Evolutionary conservation across 2,888 invertebrate species (phyloP).

Genomic region (Agonum fuliginosum): DNA sequence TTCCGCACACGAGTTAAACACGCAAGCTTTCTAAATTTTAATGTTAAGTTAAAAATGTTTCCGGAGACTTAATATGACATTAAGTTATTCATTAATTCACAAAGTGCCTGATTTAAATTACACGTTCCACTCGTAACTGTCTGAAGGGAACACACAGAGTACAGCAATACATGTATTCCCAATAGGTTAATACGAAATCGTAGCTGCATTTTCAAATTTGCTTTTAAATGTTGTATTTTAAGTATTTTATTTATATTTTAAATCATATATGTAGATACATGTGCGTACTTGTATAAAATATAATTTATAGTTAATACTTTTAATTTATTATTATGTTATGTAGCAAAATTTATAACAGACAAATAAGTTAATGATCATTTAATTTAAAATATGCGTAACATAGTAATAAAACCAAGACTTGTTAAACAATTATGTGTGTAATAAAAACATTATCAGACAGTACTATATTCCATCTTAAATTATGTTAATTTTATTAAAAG

Average conservation of each 20-base stretch:
- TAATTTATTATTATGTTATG: background rate
- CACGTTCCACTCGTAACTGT: slow-evolving; percentile 41
- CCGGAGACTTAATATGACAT: slow-evolving; percentile 55
- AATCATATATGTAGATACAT: background rate
- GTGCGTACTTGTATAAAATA: background rate
- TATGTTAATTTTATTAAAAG: background rate
- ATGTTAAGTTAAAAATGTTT: slow-evolving; percentile 48
- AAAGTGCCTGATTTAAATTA: slow-evolving; percentile 64
- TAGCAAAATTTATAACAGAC: slow-evolving; percentile 11
- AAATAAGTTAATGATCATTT: background rate
- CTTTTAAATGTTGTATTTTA: background rate
- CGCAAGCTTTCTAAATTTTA: slow-evolving; percentile 57
- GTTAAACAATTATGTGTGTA: slow-evolving; percentile 14
- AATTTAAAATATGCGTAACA: slow-evolving; percentile 13
- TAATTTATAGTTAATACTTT: background rate
- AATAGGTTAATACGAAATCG: background rate
- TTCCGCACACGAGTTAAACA: slow-evolving; percentile 28
- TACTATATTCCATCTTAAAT: background rate
- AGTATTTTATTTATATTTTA: background rate
- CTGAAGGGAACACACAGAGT: background rate
- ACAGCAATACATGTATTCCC: slow-evolving; percentile 11
- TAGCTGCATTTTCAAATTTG: background rate
- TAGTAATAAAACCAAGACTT: slow-evolving; percentile 32
- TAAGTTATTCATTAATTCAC: slow-evolving; percentile 65
- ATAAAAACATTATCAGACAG: slow-evolving; percentile 14